Evolutionary conservation across 2,797 vertebrate species (phyloP), one percentile per base, ranked within the genome.

Genomic region (Spinus pinus): DNA sequence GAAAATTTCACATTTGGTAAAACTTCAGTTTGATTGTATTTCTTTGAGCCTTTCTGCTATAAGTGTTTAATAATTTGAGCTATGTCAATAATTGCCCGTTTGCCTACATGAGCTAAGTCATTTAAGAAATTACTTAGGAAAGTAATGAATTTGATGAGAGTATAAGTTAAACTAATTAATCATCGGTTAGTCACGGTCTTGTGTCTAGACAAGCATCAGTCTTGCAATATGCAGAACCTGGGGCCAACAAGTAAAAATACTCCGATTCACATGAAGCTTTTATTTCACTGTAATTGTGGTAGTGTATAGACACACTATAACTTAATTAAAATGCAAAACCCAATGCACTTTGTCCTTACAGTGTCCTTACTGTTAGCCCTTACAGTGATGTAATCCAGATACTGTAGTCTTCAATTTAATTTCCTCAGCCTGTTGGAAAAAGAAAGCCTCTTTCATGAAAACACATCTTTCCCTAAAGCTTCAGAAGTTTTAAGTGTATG

Each of bases 131-230:
- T 80, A 81, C 69, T 86, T 96, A 64, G 4, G 35, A 85, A 91
- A 95, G 57, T 66, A 81, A 73, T 91, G 80, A 94, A 86, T 90
- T 87, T 90, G 81, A 91, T 89, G 72, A 90, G 44, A 81, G 23
- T 37, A 31, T 73, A 64, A 67, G 22, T 93, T 86, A 62, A 91
- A 17, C 46, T 93, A 93, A 95, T 94, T 93, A 91, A 93, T 95
- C 75, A 90, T 82, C 56, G 58, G 71, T 89, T 86, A 93, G 62
- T 95, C 91, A 88, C 0, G 0, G 53, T 25, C 51, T 79, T 87
- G 39, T 62, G 90, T 77, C 71, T 85, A 87, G 79, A 85, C 74
- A 85, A 79, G 81, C 17, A 51, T 4, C 50, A 79, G 62, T 73
- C 64, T 79, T 93, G 41, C 71, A 85, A 33, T 80, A 75, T 41